A percentile compares a stretch with the other conserved stretches of the same genome.
Conservation (phyloP, 2,113 vertebrate species). For the Mormyrus iriodes region DNA sequence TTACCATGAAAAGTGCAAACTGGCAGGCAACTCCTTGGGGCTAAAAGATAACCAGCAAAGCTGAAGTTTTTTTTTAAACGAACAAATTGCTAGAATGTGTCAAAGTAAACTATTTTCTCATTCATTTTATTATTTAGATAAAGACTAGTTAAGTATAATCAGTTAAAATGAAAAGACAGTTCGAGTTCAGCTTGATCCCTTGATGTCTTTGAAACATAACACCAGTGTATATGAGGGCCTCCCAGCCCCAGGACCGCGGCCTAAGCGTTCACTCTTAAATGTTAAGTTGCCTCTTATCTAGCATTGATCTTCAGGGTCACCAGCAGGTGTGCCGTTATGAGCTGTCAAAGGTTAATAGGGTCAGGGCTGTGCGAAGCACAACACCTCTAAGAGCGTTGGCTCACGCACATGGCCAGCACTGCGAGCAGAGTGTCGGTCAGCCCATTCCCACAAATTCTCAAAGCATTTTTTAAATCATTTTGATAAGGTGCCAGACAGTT, state of each 20-base stretch:
- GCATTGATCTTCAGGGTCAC: slow-evolving; percentile 50
- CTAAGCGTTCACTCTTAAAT: slow-evolving; percentile 28
- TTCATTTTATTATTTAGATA: slow-evolving; percentile 8
- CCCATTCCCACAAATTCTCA: not conserved
- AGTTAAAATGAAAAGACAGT: slow-evolving; percentile 19
- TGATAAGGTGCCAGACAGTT: not conserved
- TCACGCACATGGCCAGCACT: not conserved
- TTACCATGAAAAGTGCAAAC: not conserved
- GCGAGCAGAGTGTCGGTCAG: not conserved
- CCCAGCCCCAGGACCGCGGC: slow-evolving; percentile 21
- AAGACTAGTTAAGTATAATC: slow-evolving; percentile 15
- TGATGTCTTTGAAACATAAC: slow-evolving; percentile 15
- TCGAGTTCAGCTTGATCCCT: not conserved
- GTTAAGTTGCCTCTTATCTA: slow-evolving; percentile 53
- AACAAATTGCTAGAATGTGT: not conserved
- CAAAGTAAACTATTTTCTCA: not conserved
- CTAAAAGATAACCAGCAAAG: not conserved
- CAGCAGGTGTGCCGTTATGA: slow-evolving; percentile 53
- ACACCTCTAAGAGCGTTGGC: not conserved
- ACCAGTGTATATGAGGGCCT: slow-evolving; percentile 15
- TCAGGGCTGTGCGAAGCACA: not conserved
- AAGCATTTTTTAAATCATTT: not conserved
- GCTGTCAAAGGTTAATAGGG: slow-evolving; percentile 49
- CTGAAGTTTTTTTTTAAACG: not conserved
- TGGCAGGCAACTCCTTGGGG: not conserved